Conservation (phyloP, 35 echinoderm and acorn worm genomes). For the Amphiura filiformis region DNA sequence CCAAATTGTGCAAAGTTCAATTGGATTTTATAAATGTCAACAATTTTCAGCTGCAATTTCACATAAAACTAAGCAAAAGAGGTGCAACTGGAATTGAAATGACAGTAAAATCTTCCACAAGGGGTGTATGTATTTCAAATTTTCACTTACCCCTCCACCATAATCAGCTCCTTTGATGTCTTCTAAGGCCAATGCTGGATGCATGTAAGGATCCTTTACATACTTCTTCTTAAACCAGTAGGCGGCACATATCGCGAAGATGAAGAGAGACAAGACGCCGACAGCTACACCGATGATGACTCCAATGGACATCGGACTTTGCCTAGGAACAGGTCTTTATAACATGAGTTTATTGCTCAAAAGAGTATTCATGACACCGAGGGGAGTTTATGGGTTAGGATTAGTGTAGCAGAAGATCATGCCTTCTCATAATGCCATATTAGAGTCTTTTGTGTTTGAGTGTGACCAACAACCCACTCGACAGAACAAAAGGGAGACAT, state of each 20-base stretch:
- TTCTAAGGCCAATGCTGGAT: conserved; percentile 53
- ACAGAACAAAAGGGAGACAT: too few species aligned
- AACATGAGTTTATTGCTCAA: conserved; percentile 9
- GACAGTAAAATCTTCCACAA: too few species aligned
- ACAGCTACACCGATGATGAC: background rate
- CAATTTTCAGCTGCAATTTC: too few species aligned
- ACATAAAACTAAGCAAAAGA: too few species aligned
- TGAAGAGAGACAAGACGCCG: background rate
- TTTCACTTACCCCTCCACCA: conserved; percentile 68
- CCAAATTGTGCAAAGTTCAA: too few species aligned
- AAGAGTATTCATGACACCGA: conserved; percentile 1
- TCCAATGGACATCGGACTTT: background rate
- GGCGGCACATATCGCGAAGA: conserved; percentile 12
- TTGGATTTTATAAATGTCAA: too few species aligned
- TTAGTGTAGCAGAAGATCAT: too few species aligned
- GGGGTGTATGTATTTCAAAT: too few species aligned
- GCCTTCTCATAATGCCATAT: too few species aligned
- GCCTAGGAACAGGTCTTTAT: background rate
- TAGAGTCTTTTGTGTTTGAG: too few species aligned
- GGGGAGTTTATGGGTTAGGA: background rate
- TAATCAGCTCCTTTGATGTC: conserved; percentile 53
- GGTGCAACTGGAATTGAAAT: too few species aligned
- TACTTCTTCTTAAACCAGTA: conserved; percentile 10
- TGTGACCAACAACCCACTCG: too few species aligned
- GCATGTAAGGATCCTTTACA: conserved; percentile 11